Conservation (phyloP, 2,888 invertebrate species). For the Muschampia plurimacula region DNA sequence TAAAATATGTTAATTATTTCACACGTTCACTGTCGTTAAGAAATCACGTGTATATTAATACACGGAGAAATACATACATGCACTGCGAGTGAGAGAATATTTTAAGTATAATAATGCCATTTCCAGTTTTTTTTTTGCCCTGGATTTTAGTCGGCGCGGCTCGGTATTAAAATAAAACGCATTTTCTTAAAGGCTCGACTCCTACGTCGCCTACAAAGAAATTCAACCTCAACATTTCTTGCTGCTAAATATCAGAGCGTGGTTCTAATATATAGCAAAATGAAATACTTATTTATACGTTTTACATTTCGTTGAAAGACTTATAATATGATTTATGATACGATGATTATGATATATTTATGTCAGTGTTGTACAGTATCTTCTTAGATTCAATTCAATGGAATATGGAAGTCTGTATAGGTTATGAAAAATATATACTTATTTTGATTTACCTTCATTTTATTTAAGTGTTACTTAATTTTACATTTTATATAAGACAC, state of each 20-base stretch:
- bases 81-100: slow-evolving; percentile 16
- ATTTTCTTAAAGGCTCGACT: slow-evolving; percentile 37
- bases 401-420: too few species aligned
- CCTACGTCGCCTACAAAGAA: slow-evolving; percentile 34
- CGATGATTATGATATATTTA: too few species aligned
- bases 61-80: slow-evolving; percentile 21
- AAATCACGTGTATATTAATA: slow-evolving; percentile 28
- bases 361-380: background rate
- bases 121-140: slow-evolving; percentile 35
- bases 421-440: too few species aligned
- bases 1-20: slow-evolving; percentile 16
- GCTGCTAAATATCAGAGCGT: slow-evolving; percentile 34
- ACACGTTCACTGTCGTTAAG: slow-evolving; percentile 28
- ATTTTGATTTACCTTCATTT: too few species aligned
- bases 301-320: background rate
- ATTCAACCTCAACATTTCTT: slow-evolving; percentile 35
- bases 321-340: background rate
- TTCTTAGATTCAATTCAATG: background rate
- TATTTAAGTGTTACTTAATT: too few species aligned
- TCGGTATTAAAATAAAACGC: slow-evolving; percentile 37
- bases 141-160: slow-evolving; percentile 27
- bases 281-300: slow-evolving; percentile 19
- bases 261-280: slow-evolving; percentile 33
- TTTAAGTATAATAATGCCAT: slow-evolving; percentile 38
- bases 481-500: too few species aligned